phyloP scores from a whole-genome alignment of 2,113 vertebrate genomes.

The Strigops habroptila region DNA sequence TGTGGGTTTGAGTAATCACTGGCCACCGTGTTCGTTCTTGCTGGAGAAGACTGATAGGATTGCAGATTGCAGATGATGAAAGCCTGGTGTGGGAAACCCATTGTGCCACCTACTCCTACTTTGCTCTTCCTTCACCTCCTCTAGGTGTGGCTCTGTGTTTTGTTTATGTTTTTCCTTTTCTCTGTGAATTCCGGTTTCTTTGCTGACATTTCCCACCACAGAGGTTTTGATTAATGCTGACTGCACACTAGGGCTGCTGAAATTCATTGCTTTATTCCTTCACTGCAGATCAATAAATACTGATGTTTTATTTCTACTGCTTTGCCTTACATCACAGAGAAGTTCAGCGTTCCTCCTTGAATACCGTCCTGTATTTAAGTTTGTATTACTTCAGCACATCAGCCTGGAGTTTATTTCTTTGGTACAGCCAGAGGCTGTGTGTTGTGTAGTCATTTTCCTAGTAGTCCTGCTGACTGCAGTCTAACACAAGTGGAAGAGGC shows the following conservation, averaged over 20 bases:
- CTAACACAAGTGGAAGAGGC: background rate
- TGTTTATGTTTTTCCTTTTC: background rate
- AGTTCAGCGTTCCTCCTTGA: conserved; percentile 15
- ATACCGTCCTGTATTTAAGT: background rate
- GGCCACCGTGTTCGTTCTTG: background rate
- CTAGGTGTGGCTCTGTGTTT: background rate
- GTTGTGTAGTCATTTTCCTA: background rate
- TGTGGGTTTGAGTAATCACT: background rate
- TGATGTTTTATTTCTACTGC: conserved; percentile 52
- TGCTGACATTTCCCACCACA: conserved; percentile 46
- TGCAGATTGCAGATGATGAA: conserved; percentile 1
- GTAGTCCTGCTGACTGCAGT: background rate
- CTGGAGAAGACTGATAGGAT: background rate
- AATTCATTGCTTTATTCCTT: conserved; percentile 62
- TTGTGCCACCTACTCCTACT: conserved; percentile 27
- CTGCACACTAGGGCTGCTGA: conserved; percentile 43
- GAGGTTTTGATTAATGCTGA: conserved; percentile 57
- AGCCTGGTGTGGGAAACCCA: background rate
- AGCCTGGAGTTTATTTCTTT: conserved; percentile 30
- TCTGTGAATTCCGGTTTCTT: conserved; percentile 22
- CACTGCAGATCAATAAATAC: conserved; percentile 66
- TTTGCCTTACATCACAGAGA: conserved; percentile 37
- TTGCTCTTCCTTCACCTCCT: conserved; percentile 12
- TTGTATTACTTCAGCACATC: conserved; percentile 7
- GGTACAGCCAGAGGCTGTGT: background rate